These are phyloP conservation scores for Platyura marginata DNA, from an alignment of 1,140 invertebrate genomes.

Conservation along the genomic window DNA sequence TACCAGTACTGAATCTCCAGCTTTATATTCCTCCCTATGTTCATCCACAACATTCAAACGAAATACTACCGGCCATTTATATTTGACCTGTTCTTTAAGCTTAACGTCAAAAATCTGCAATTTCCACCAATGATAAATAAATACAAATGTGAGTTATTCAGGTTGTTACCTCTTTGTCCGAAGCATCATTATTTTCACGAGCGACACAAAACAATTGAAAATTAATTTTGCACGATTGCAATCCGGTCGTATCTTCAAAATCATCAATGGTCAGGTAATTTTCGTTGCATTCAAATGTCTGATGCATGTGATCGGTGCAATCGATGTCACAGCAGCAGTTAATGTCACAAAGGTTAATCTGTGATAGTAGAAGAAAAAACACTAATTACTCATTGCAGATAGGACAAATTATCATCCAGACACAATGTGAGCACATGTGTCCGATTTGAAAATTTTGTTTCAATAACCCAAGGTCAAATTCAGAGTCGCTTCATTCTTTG, in stretches of 20 bases:
- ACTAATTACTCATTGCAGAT: too few relatives aligned
- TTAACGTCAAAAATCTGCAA: constrained; percentile 6
- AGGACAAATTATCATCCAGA: too few relatives aligned
- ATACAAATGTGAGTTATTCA: too few relatives aligned
- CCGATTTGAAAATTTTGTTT: too few relatives aligned
- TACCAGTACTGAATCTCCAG: not conserved
- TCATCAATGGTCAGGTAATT: constrained; percentile 10
- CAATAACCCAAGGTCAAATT: too few relatives aligned
- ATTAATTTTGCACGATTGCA: constrained; percentile 15
- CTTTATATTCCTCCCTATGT: not conserved
- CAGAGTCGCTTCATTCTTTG: too few relatives aligned
- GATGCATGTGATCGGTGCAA: constrained; percentile 7
- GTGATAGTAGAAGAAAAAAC: too few relatives aligned
- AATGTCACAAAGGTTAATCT: constrained; percentile 10
- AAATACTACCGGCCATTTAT: not conserved
- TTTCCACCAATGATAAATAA: too few relatives aligned
- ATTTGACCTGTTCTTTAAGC: constrained; percentile 2
- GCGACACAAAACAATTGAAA: constrained; percentile 21
- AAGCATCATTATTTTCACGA: constrained; percentile 6
- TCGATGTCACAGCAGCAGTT: constrained; percentile 23
- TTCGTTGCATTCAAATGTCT: constrained; percentile 12
- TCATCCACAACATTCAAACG: not conserved
- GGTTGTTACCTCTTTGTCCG: constrained; percentile 11
- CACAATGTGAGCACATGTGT: too few relatives aligned
- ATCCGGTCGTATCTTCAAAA: constrained; percentile 15